These are phyloP conservation scores for Falco biarmicus DNA, from an alignment of 2,797 vertebrate species.

Conservation along the genomic window DNA sequence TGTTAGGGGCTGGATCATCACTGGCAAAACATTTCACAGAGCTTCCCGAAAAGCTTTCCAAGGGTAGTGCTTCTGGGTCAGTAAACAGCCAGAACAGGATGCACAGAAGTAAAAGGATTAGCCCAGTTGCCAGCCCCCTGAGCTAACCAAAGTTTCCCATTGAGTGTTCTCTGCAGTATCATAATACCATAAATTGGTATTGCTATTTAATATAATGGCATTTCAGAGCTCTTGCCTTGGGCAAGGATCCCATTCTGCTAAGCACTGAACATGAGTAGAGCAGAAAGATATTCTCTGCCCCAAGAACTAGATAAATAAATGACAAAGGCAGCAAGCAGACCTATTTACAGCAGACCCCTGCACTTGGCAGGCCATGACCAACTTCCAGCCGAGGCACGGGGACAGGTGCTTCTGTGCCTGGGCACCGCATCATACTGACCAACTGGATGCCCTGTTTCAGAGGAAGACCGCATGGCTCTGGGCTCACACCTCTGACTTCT, in stretches of 20 bases:
- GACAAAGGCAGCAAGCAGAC: background rate
- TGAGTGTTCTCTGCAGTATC: background rate
- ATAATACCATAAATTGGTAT: background rate
- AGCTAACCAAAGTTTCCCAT: background rate
- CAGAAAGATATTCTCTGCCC: background rate
- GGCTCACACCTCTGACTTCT: slow-evolving; percentile 8
- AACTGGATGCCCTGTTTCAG: background rate
- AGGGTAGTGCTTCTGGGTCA: background rate
- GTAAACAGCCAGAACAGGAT: background rate
- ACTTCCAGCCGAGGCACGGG: background rate
- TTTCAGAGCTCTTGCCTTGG: background rate
- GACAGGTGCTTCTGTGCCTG: background rate
- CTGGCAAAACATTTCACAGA: background rate
- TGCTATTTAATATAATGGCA: background rate
- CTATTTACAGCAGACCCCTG: background rate
- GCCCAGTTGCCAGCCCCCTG: background rate
- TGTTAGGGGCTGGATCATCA: background rate
- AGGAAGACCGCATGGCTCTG: background rate
- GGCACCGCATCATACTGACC: rapidly evolving
- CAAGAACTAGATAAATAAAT: background rate
- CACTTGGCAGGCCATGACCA: background rate
- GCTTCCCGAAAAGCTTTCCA: background rate
- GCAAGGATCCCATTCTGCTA: background rate
- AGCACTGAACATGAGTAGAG: background rate
- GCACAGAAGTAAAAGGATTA: background rate